Conservation (phyloP, 1,140 invertebrate genomes). For the Heliothis virescens region DNA sequence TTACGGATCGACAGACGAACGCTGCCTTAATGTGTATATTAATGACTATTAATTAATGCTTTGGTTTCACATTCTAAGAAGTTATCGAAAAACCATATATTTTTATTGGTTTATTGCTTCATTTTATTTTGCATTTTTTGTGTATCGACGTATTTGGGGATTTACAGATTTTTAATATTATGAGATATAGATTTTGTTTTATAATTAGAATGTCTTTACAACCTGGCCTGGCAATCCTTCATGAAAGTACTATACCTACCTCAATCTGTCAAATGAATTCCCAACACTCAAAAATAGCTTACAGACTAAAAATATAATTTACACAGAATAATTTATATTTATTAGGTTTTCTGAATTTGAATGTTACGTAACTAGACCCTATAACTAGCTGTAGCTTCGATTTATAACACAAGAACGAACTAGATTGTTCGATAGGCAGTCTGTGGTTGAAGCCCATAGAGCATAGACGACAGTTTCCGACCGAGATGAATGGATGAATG, state of each 20-base stretch:
- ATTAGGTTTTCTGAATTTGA: too few species aligned
- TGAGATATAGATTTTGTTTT: background rate
- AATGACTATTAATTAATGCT: slow-evolving; percentile 40
- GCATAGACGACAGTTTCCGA: slow-evolving; percentile 25
- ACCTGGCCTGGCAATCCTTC: too few species aligned
- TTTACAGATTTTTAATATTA: background rate
- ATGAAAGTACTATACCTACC: too few species aligned
- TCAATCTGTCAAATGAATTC: too few species aligned
- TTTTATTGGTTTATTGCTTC: slow-evolving; percentile 33
- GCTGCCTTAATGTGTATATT: slow-evolving; percentile 31
- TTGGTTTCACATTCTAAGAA: background rate
- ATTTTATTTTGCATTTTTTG: background rate
- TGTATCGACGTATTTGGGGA: background rate
- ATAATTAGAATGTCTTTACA: too few species aligned
- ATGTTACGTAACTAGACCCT: too few species aligned
- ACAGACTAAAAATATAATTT: too few species aligned
- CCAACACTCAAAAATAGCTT: too few species aligned
- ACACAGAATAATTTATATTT: too few species aligned
- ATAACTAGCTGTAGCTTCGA: too few species aligned
- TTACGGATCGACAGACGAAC: background rate
- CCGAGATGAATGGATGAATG: slow-evolving; percentile 36
- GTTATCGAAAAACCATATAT: slow-evolving; percentile 7
- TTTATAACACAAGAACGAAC: slow-evolving; percentile 5
- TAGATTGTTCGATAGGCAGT: slow-evolving; percentile 32
- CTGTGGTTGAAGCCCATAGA: slow-evolving; percentile 14